phyloP scores from a whole-genome alignment of 2,113 vertebrate species.

The Pyrgilauda ruficollis region DNA sequence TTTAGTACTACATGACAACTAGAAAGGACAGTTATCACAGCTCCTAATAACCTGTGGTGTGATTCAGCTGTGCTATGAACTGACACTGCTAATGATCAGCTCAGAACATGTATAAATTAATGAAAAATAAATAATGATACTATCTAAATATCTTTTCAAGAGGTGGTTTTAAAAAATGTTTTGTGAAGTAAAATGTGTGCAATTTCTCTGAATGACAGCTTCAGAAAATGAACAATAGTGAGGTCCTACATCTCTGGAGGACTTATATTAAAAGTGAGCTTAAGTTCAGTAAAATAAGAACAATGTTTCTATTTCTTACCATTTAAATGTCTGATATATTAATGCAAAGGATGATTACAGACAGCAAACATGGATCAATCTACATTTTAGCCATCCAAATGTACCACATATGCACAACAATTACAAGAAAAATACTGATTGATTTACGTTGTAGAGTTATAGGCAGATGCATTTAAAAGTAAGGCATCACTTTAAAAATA shows the following conservation, averaged over 20 bases:
- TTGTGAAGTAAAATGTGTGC: neutral
- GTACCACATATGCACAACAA: neutral
- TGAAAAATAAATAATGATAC: neutral
- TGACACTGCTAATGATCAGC: neutral
- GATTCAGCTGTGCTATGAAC: neutral
- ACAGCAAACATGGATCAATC: conserved; percentile 25
- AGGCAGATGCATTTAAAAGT: conserved; percentile 54
- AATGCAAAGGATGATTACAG: conserved; percentile 33
- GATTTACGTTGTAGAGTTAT: conserved; percentile 52
- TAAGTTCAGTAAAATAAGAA: conserved; percentile 14
- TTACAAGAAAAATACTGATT: conserved; percentile 61
- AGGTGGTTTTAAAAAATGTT: neutral
- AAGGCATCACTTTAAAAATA: conserved; percentile 50
- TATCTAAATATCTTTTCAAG: neutral
- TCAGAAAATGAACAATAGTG: neutral
- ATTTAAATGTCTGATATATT: conserved; percentile 7
- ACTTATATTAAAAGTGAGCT: neutral
- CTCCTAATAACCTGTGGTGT: neutral
- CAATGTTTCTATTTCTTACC: neutral
- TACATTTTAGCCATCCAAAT: conserved; percentile 14
- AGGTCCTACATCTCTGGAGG: neutral
- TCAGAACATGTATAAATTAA: neutral
- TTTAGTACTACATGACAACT: neutral
- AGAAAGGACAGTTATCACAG: neutral
- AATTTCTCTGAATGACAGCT: neutral